Conservation (phyloP, 2,797 vertebrate genomes). For the Mormyrus hasselquistii region DNA sequence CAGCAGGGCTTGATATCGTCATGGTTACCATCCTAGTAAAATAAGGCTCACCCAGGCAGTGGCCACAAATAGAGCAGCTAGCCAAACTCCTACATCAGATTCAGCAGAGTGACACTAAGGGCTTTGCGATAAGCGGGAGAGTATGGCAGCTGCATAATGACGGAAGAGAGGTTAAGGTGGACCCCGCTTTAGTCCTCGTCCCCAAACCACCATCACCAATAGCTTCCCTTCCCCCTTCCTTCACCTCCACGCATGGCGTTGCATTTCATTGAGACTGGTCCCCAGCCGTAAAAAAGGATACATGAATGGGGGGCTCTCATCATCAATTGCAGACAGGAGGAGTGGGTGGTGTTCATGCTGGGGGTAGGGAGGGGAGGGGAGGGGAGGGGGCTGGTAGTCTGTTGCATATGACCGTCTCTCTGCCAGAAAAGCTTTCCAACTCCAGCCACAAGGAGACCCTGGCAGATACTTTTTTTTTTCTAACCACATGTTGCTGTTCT, state of each 20-base stretch:
- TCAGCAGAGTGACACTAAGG: constrained; percentile 37
- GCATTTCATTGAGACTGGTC: constrained; percentile 40
- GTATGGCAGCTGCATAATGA: not conserved
- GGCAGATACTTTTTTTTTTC: constrained; percentile 46
- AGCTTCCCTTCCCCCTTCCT: constrained; percentile 4
- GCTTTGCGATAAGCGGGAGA: constrained; percentile 33
- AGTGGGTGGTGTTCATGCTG: constrained; percentile 49
- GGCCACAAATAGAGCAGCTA: constrained; percentile 51
- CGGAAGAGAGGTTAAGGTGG: not conserved
- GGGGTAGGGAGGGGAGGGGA: constrained; percentile 23
- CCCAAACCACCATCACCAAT: not conserved
- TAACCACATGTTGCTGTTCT: constrained; percentile 67
- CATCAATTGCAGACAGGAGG: constrained; percentile 42
- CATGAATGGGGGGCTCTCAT: constrained; percentile 48
- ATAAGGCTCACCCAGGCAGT: constrained; percentile 62
- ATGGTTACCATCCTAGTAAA: constrained; percentile 76
- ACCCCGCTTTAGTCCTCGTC: constrained; percentile 15
- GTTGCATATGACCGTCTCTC: constrained; percentile 40
- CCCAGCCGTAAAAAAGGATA: constrained; percentile 41
- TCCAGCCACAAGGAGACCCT: constrained; percentile 44
- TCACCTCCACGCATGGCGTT: constrained; percentile 27
- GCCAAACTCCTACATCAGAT: constrained; percentile 45
- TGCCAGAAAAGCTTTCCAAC: constrained; percentile 39
- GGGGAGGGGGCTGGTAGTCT: constrained; percentile 45
- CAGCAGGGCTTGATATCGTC: constrained; percentile 54